phyloP scores from a whole-genome alignment of 2,113 vertebrate genomes.

The Baryphthengus martii region DNA sequence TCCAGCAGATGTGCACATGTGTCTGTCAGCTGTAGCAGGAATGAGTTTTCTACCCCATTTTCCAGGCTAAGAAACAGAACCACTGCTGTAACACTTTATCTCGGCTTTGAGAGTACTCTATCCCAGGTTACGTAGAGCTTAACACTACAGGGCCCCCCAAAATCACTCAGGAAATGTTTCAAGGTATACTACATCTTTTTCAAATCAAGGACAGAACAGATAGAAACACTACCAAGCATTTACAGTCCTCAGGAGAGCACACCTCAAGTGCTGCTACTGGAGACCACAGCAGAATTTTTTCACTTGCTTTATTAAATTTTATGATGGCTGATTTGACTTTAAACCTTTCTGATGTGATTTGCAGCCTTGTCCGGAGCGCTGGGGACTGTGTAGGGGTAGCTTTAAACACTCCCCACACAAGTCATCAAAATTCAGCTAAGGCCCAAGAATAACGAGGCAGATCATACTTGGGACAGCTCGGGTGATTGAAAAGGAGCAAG shows the following conservation, averaged over 20 bases:
- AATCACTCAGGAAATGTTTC: neutral
- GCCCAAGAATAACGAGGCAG: neutral
- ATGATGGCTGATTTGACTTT: neutral
- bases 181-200: neutral
- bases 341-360: neutral
- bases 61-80: neutral
- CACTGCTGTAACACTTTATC: neutral
- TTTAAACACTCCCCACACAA: neutral
- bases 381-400: neutral
- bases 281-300: neutral
- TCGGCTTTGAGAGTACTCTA: neutral
- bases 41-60: neutral
- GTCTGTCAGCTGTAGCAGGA: neutral
- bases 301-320: neutral
- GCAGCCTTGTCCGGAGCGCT: neutral
- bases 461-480: fast-evolving
- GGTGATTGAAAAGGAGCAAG: neutral
- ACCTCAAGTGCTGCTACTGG: neutral
- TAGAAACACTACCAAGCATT: neutral
- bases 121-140: neutral
- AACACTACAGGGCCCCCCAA: neutral
- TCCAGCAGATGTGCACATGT: neutral
- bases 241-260: neutral
- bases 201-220: neutral
- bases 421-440: neutral